Base-by-base conservation (phyloP, 1,140 invertebrate genomes). In the Dendrolimus punctatus region DNA sequence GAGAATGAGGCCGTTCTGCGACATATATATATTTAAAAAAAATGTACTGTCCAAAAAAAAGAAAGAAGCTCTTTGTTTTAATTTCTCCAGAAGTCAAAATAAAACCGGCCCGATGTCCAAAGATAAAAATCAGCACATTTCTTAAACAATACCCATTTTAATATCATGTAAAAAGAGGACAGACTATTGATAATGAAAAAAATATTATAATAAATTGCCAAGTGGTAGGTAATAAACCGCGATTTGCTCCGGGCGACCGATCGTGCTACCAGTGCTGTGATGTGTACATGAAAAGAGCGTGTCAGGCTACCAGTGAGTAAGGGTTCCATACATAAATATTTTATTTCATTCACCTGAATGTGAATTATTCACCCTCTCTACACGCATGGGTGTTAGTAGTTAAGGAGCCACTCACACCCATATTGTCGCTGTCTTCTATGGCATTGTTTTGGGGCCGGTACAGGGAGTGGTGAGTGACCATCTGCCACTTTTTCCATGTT, bases 121-220 rank as follows among this genome's bases (percentile, higher is more conserved):
- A 53, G 79, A 79, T 80, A 80, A 69, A 62, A 70, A 77, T 79
- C 76, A 71, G 54, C 51, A 80, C 82, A 80, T 85, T 85, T 83
- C 74, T 79, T 78, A 85, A 85, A 85, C 82, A 85, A 85, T 85
- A 80, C 73, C 73, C 73, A 73, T 83, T 85, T 81, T 85, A 80
- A 83, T 85, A 83, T 80, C 69, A 73, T 60, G 77, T 83, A 79
- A 77, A 71, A 69, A 67, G 70, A 82, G 58, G 64, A 61, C 65
- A 68, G 62, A 80, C 80, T 78, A 85, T 85, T 85, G 82, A 85
- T 85, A 85, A 85, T 83, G 79, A 76, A 85, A 85, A 85, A 85
- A 85, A 85, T 77, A 74, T 72, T 80, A 85, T 78, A 85, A 85
- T 85, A 85, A 85, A 85, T 85, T 83, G 80, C 76, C 64, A 55